Conservation (phyloP, 2,888 invertebrate species). For the Gisinianus flammeolus region DNA sequence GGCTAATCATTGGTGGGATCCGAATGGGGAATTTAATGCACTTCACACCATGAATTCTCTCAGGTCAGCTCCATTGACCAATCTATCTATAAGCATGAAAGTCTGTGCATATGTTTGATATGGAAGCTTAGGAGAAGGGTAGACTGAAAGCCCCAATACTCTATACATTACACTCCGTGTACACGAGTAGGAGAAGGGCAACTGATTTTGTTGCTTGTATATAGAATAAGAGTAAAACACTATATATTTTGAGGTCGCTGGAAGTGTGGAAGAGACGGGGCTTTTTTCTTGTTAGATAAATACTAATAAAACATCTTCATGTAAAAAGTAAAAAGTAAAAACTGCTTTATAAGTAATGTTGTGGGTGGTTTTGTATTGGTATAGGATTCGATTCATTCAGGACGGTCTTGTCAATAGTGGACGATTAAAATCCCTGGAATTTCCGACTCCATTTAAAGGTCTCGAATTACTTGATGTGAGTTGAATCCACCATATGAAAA, state of each 20-base stretch:
- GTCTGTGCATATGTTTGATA: neutral
- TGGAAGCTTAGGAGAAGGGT: neutral
- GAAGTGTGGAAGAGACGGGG: too few species aligned
- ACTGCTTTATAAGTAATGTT: neutral
- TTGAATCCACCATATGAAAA: too few species aligned
- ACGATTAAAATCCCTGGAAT: slow-evolving; percentile 24
- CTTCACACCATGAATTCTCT: slow-evolving; percentile 57
- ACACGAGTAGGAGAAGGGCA: too few species aligned
- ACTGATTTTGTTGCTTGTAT: too few species aligned
- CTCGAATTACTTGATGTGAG: slow-evolving; percentile 51
- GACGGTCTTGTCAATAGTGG: slow-evolving; percentile 50
- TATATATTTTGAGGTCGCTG: too few species aligned
- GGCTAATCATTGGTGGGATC: slow-evolving; percentile 55
- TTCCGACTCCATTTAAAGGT: slow-evolving; percentile 48
- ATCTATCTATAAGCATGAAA: neutral
- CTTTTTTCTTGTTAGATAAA: too few species aligned
- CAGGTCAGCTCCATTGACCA: slow-evolving; percentile 48
- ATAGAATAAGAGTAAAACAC: too few species aligned
- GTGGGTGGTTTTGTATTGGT: too few species aligned
- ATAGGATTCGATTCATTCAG: slow-evolving; percentile 53
- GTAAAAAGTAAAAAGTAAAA: too few species aligned
- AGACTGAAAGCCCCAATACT: too few species aligned
- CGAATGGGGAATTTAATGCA: slow-evolving; percentile 51
- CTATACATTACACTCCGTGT: too few species aligned
- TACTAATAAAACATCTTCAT: too few species aligned